Percentiles rank a stretch among this genome's conserved stretches.
Conservation (phyloP, 2,113 vertebrate species). For the Plotosus lineatus region DNA sequence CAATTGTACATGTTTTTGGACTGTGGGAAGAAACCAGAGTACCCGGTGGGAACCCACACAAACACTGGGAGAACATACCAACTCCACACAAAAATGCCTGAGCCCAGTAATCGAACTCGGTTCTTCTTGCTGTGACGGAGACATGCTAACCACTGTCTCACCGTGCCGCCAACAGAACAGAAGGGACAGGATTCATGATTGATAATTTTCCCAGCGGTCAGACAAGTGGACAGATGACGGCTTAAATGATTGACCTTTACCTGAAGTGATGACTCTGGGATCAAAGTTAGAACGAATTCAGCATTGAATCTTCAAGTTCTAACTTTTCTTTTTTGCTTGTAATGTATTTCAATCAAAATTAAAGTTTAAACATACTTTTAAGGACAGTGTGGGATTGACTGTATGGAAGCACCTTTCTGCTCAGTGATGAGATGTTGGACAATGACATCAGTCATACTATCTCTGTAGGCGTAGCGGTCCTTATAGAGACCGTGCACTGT, state of each 20-base stretch:
- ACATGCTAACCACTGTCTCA: no score
- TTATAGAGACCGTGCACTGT: conserved; percentile 97
- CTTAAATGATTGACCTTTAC: neutral
- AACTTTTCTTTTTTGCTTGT: neutral
- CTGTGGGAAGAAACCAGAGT: no score
- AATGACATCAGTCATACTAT: conserved; percentile 96
- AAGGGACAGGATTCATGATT: neutral
- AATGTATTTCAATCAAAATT: no score
- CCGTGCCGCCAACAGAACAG: neutral
- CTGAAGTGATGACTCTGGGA: neutral
- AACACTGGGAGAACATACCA: no score
- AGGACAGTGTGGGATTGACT: no score
- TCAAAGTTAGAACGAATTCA: neutral
- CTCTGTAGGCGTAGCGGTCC: conserved; percentile 92
- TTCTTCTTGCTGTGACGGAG: no score
- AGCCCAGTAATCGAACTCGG: no score
- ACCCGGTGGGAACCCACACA: no score
- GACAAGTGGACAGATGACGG: neutral
- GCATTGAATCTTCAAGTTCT: neutral
- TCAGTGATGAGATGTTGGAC: conserved; percentile 80
- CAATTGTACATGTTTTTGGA: no score
- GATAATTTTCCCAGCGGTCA: neutral
- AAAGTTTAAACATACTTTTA: no score
- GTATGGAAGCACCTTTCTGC: conserved; percentile 54
- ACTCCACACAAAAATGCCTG: no score